Percentiles rank a stretch among this genome's conserved stretches.
Conservation (phyloP, 64 coral and sea anemone species). For the Trachythela sp. region DNA sequence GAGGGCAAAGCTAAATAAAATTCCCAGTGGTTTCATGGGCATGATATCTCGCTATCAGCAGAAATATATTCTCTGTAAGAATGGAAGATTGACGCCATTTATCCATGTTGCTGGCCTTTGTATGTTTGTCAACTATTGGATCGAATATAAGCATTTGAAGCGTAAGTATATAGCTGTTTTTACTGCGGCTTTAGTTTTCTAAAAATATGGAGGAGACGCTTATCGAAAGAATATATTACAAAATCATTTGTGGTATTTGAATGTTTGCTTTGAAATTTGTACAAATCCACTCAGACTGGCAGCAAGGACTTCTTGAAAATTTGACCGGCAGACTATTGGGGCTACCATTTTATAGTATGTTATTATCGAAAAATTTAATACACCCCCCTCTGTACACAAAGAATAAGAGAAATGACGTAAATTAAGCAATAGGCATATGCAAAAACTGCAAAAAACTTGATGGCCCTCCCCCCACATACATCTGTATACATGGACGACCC, state of each 20-base stretch:
- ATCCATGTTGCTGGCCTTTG: constrained; percentile 10
- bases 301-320: no score
- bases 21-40: not conserved
- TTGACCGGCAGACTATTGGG: no score
- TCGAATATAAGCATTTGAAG: constrained; percentile 25
- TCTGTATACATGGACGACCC: no score
- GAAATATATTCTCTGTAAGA: constrained; percentile 20
- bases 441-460: no score
- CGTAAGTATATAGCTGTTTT: not conserved
- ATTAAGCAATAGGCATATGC: no score
- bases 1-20: not conserved
- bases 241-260: not conserved
- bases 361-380: no score
- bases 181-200: not conserved
- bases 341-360: no score
- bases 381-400: no score
- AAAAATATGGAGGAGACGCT: not conserved
- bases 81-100: not conserved
- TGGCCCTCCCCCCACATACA: no score
- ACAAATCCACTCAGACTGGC: no score
- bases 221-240: not conserved
- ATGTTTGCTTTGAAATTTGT: not conserved
- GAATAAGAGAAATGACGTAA: no score
- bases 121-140: constrained; percentile 5
- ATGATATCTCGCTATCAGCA: constrained; percentile 24